Evolutionary conservation across 1,140 invertebrate species (phyloP).

Genomic region (Apis laboriosa): DNA sequence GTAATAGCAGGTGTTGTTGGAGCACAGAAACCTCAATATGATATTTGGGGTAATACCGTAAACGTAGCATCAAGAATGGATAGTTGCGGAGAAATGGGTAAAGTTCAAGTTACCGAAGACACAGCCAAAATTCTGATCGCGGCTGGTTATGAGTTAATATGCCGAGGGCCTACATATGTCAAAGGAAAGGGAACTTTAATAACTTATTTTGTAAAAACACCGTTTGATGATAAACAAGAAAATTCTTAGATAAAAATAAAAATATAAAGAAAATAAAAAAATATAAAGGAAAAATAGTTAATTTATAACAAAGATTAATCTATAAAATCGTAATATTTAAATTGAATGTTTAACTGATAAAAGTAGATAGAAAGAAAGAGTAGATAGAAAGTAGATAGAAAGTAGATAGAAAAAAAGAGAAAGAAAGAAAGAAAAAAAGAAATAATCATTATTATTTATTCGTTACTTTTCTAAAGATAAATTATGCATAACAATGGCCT

Average conservation of each 20-base stretch:
- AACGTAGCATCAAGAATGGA: conserved; percentile 98
- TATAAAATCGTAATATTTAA: neutral
- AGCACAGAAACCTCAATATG: conserved; percentile 98
- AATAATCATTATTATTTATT: neutral
- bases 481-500: conserved; percentile 82
- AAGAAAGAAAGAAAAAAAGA: neutral
- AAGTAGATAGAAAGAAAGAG: neutral
- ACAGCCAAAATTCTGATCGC: conserved; percentile 93
- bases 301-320: neutral
- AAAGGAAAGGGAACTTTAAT: conserved; percentile 96
- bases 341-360: too few relatives aligned
- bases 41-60: conserved; percentile 99
- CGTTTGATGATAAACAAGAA: conserved; percentile 83
- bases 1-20: conserved; percentile 97
- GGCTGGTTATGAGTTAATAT: conserved; percentile 91
- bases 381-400: too few relatives aligned
- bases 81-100: conserved; percentile 94
- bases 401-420: neutral
- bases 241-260: conserved; percentile 51
- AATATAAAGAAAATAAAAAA: neutral
- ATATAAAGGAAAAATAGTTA: too few relatives aligned
- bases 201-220: conserved; percentile 95
- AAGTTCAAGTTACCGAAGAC: conserved; percentile 93
- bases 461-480: neutral
- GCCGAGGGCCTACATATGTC: conserved; percentile 93